Evolutionary conservation across 2,797 vertebrate genomes (phyloP).

Genomic region (Hirundo rustica): DNA sequence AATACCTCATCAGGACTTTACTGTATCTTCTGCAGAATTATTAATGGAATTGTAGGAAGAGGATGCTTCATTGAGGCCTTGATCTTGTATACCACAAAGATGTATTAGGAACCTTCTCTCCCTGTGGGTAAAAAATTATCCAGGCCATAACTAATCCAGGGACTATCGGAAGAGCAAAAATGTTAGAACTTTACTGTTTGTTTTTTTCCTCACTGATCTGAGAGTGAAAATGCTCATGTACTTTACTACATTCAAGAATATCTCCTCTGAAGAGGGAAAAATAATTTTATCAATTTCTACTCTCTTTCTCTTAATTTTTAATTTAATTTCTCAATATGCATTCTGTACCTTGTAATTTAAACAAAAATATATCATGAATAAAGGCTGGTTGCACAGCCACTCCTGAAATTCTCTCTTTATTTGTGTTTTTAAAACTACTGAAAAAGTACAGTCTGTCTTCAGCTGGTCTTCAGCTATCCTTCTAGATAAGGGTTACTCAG

Average conservation of each 20-base stretch:
- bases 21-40: neutral
- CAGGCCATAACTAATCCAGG: neutral
- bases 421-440: neutral
- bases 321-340: neutral
- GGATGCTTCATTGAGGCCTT: neutral
- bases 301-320: neutral
- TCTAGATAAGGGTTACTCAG: neutral
- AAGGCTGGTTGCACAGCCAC: neutral
- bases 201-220: neutral
- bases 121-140: neutral
- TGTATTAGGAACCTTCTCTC: neutral
- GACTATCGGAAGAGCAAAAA: neutral
- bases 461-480: neutral
- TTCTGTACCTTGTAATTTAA: neutral
- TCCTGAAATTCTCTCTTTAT: neutral
- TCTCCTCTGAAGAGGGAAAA: neutral
- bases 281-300: neutral
- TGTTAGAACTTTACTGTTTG: neutral
- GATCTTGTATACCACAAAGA: neutral
- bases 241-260: neutral
- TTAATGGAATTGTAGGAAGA: neutral
- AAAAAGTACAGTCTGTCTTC: neutral
- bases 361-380: neutral
- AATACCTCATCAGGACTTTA: neutral
- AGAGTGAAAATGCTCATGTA: neutral